phyloP scores from a whole-genome alignment of 1,140 invertebrate genomes.

The Drosophila teissieri region DNA sequence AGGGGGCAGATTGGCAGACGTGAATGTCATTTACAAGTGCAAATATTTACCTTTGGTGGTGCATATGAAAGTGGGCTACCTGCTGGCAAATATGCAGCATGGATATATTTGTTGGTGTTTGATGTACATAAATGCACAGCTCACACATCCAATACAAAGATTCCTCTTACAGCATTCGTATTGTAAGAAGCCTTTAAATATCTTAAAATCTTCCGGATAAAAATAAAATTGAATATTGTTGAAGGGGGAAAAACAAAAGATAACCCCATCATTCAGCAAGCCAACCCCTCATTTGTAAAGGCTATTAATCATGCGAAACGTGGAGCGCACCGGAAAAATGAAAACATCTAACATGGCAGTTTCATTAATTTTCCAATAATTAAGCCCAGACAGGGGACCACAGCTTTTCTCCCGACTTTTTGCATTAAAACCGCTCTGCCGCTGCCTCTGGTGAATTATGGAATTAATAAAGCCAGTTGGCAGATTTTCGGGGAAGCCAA shows the following conservation, averaged over 20 bases:
- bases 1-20: constrained; percentile 38
- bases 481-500: constrained; percentile 30
- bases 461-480: constrained; percentile 77
- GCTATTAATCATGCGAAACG: constrained; percentile 73
- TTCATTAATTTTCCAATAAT: constrained; percentile 83
- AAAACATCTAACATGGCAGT: constrained; percentile 74
- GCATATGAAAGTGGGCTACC: constrained; percentile 64
- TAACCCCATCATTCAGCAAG: constrained; percentile 17
- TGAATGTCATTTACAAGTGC: constrained; percentile 81
- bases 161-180: neutral
- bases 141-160: constrained; percentile 3
- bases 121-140: constrained; percentile 13
- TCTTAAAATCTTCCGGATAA: neutral
- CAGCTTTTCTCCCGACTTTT: constrained; percentile 1
- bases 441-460: constrained; percentile 66
- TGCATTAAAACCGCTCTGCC: constrained; percentile 44
- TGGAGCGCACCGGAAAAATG: constrained; percentile 41
- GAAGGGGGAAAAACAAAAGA: neutral
- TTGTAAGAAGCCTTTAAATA: too few relatives aligned
- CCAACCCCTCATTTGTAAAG: neutral
- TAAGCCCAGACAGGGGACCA: constrained; percentile 55
- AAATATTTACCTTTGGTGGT: constrained; percentile 74
- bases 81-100: constrained; percentile 61
- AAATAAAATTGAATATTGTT: neutral
- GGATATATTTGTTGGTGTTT: constrained; percentile 54